A percentile compares a stretch with the other conserved stretches of the same genome.
These are phyloP conservation scores for Herminia tarsipennalis DNA, from an alignment of 2,888 invertebrate genomes.

Conservation along the genomic window DNA sequence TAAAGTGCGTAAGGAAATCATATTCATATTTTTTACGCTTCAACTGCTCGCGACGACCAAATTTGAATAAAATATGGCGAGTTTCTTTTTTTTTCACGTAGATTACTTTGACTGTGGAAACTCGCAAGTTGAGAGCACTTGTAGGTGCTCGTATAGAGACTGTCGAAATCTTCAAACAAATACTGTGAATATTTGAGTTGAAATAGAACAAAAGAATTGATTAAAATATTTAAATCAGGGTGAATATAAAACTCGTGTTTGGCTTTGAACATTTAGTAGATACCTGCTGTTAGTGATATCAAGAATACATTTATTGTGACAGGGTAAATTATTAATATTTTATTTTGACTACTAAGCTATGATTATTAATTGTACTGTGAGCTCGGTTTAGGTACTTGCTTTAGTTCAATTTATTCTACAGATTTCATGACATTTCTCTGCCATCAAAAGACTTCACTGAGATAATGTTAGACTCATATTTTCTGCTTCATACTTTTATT, in stretches of 20 bases:
- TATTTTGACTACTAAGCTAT: too few relatives aligned
- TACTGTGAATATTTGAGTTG: not conserved
- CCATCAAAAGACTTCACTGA: too few relatives aligned
- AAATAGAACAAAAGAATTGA: constrained; percentile 10
- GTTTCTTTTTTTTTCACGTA: constrained; percentile 40
- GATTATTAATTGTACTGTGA: too few relatives aligned
- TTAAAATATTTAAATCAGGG: constrained; percentile 8
- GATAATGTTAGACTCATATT: too few relatives aligned
- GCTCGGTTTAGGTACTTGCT: too few relatives aligned
- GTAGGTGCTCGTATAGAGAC: constrained; percentile 22
- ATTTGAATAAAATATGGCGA: constrained; percentile 74
- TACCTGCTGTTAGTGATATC: not conserved
- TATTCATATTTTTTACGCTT: constrained; percentile 84
- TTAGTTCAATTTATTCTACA: too few relatives aligned
- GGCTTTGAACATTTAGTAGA: too few relatives aligned
- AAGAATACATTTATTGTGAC: not conserved
- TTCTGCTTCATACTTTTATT: too few relatives aligned
- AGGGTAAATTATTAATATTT: too few relatives aligned
- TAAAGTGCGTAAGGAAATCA: constrained; percentile 79
- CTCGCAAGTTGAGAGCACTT: constrained; percentile 29
- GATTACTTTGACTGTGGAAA: constrained; percentile 45
- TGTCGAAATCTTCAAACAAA: constrained; percentile 3
- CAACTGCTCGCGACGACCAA: constrained; percentile 71
- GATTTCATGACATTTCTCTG: too few relatives aligned
- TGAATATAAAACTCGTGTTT: not conserved